These are phyloP conservation scores for Agriopis marginaria DNA, from an alignment of 2,888 invertebrate genomes.

Conservation along the genomic window DNA sequence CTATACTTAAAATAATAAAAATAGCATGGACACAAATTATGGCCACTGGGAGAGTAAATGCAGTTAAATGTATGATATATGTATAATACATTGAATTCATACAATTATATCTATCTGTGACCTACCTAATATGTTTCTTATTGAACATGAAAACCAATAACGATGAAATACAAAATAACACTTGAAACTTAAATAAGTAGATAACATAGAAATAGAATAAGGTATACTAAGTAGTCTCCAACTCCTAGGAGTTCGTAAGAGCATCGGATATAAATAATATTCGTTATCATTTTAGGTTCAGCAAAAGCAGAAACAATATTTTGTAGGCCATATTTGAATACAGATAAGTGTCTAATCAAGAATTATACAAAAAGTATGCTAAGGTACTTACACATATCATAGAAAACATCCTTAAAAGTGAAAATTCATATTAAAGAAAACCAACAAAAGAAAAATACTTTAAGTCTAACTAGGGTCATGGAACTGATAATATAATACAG, in stretches of 20 bases:
- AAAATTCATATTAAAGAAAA: slow-evolving; percentile 32
- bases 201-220: not conserved
- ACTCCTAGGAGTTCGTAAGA: no score
- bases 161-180: not conserved
- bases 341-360: slow-evolving; percentile 8
- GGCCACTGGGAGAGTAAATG: slow-evolving; percentile 79
- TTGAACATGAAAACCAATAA: not conserved
- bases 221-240: no score
- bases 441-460: slow-evolving; percentile 55
- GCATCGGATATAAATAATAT: no score
- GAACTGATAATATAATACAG: slow-evolving; percentile 78
- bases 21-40: slow-evolving; percentile 73
- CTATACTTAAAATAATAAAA: slow-evolving; percentile 61
- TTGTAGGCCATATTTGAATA: slow-evolving; percentile 14
- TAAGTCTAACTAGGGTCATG: slow-evolving; percentile 70
- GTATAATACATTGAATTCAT: slow-evolving; percentile 22
- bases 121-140: slow-evolving; percentile 18
- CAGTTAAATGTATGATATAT: slow-evolving; percentile 51
- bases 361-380: slow-evolving; percentile 17
- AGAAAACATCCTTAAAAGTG: slow-evolving; percentile 20
- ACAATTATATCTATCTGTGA: slow-evolving; percentile 9
- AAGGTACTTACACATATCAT: not conserved
- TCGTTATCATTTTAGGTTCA: not conserved
- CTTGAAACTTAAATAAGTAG: not conserved
- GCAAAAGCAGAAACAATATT: slow-evolving; percentile 11